phyloP scores from a whole-genome alignment of 2,113 vertebrate species.

The Poicephalus meyeri region DNA sequence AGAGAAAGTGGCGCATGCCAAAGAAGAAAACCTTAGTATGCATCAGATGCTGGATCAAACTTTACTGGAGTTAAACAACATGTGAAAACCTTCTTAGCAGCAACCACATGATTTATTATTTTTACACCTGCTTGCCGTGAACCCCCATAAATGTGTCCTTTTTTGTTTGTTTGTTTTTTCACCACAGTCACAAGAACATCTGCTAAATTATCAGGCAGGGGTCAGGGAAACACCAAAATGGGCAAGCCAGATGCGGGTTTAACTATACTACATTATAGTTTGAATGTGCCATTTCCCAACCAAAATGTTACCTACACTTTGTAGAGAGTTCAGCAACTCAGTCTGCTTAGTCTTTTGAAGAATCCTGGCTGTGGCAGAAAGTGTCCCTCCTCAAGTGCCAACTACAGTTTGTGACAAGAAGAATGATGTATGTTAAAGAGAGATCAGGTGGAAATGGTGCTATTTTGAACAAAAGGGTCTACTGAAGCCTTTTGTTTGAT shows the following conservation, averaged over 20 bases:
- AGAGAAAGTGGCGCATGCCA: constrained; percentile 99
- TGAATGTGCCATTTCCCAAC: constrained; percentile 71
- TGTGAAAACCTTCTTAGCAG: constrained; percentile 87
- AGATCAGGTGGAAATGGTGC: constrained; percentile 82
- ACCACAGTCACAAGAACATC: constrained; percentile 75
- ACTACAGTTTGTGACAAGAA: not conserved
- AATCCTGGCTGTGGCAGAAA: constrained; percentile 52
- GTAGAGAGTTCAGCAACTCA: constrained; percentile 58
- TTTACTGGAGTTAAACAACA: constrained; percentile 99
- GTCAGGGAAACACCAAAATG: constrained; percentile 67
- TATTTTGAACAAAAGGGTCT: constrained; percentile 75
- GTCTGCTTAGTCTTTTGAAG: constrained; percentile 23
- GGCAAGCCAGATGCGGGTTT: constrained; percentile 54
- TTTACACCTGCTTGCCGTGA: constrained; percentile 86
- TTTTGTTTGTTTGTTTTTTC: constrained; percentile 59
- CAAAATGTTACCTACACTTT: constrained; percentile 76
- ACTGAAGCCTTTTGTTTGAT: constrained; percentile 46
- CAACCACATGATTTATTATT: constrained; percentile 75
- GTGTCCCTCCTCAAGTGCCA: constrained; percentile 66
- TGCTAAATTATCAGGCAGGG: constrained; percentile 54
- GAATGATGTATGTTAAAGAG: not conserved
- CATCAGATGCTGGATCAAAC: constrained; percentile 99
- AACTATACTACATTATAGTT: not conserved
- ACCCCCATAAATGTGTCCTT: constrained; percentile 71
- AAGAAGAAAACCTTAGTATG: constrained; percentile 99